Percentiles rank a stretch among this genome's conserved stretches.
Conservation (phyloP, 2,797 vertebrate species). For the Clarias pachynema region DNA sequence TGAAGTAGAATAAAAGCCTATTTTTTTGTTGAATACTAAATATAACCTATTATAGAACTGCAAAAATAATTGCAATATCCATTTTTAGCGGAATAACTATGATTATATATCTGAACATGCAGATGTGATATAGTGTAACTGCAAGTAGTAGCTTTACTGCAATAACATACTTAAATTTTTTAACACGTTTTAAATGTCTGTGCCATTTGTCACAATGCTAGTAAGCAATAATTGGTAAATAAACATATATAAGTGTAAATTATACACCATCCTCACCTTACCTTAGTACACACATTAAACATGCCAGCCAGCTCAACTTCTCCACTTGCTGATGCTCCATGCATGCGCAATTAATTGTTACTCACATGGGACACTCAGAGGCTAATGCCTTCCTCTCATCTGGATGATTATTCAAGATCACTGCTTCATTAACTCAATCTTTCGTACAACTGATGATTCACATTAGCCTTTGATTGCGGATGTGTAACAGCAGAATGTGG, state of each 20-base stretch:
- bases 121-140: not conserved
- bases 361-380: conserved; percentile 23
- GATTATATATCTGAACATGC: not conserved
- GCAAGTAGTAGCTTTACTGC: not conserved
- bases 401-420: conserved; percentile 39
- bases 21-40: not conserved
- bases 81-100: not conserved
- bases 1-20: not conserved
- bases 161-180: not conserved
- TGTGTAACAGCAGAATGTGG: conserved; percentile 32
- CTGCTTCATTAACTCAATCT: conserved; percentile 33
- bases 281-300: conserved; percentile 4
- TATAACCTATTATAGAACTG: not conserved
- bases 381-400: conserved; percentile 39
- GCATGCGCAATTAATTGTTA: conserved; percentile 22
- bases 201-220: not conserved
- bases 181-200: not conserved
- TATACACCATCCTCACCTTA: not conserved
- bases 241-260: not conserved
- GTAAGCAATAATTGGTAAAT: not conserved
- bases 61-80: not conserved
- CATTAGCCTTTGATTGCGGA: conserved; percentile 41
- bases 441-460: conserved; percentile 26
- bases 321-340: conserved; percentile 7
- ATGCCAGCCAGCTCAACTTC: conserved; percentile 1